Percentiles rank a stretch among this genome's conserved stretches.
These are phyloP conservation scores for Drosophila vallismaia DNA, from an alignment of 2,888 invertebrate genomes.

Conservation along the genomic window DNA sequence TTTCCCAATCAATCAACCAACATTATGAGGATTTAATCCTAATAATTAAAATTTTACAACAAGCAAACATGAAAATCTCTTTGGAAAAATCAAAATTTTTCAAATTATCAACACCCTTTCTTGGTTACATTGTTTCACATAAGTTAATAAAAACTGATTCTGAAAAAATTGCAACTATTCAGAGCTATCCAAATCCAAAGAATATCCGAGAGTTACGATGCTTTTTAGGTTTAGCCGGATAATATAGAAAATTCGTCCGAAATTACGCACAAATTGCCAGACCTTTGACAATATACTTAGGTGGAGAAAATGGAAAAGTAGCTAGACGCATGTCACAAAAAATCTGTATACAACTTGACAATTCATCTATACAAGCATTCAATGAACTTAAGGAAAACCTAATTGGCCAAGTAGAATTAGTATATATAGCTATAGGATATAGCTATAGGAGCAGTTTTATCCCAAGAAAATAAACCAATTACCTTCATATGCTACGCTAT, in stretches of 20 bases:
- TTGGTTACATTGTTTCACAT: no score
- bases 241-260: background rate
- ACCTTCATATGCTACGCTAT: no score
- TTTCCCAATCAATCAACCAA: background rate
- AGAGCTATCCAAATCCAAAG: background rate
- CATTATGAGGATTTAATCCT: no score
- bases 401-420: no score
- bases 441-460: no score
- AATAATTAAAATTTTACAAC: background rate
- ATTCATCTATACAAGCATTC: no score
- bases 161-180: background rate
- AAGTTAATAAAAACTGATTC: no score
- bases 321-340: background rate
- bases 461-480: no score
- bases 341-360: no score
- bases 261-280: background rate
- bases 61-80: background rate
- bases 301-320: background rate
- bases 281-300: background rate
- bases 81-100: background rate
- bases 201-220: background rate
- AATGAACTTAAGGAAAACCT: no score
- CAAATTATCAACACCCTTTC: no score
- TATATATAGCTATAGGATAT: no score
- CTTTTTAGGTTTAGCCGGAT: background rate